These are phyloP conservation scores for Fissipunctia ypsillon DNA, from an alignment of 2,888 invertebrate species.

Conservation along the genomic window DNA sequence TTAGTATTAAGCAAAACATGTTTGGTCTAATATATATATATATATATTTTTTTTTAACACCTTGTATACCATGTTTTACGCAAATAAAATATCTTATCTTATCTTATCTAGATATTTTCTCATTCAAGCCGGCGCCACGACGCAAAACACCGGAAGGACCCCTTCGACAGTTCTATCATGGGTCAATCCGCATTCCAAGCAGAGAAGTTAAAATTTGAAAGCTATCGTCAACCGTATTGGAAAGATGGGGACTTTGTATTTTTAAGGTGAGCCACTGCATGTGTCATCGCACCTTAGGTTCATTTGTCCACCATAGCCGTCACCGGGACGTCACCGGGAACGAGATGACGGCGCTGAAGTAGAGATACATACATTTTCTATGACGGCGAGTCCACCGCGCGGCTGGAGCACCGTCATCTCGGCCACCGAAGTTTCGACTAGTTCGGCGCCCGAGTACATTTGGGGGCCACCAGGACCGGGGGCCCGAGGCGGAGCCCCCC, in stretches of 20 bases:
- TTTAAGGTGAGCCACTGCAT: conserved; percentile 9
- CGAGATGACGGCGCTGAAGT: background rate
- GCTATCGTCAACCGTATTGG: conserved; percentile 21
- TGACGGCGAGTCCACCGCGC: background rate
- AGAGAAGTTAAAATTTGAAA: background rate
- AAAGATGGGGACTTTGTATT: background rate
- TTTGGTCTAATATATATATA: too few relatives aligned
- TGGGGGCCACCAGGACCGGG: background rate
- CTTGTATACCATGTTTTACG: too few relatives aligned
- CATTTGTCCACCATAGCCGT: background rate
- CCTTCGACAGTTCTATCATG: too few relatives aligned
- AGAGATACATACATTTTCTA: background rate
- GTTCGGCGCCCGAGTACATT: background rate
- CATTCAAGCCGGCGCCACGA: background rate
- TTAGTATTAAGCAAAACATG: too few relatives aligned
- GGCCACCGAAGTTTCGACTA: background rate
- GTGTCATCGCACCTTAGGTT: background rate
- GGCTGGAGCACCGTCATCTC: background rate
- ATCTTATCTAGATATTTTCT: conserved; percentile 3
- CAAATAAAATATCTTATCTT: too few relatives aligned
- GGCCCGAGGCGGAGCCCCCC: too few relatives aligned
- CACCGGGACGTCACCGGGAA: background rate
- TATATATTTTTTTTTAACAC: too few relatives aligned
- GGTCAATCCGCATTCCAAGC: too few relatives aligned
- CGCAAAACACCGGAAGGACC: too few relatives aligned